Evolutionary conservation across 1,140 invertebrate genomes (phyloP).

Genomic region (Antheraea pernyi): DNA sequence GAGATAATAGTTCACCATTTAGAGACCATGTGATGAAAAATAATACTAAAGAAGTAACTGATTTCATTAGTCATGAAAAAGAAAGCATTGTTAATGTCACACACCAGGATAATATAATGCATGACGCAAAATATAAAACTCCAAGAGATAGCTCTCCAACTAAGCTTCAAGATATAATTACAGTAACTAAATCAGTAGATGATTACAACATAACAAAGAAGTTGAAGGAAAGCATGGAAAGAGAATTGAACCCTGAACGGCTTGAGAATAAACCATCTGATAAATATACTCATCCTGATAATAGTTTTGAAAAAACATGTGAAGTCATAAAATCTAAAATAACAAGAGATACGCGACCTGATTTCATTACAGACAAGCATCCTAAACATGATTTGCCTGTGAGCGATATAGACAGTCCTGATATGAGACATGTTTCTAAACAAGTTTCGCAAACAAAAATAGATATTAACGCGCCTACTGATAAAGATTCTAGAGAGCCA

Average conservation of each 20-base stretch:
- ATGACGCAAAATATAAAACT: conserved; percentile 25
- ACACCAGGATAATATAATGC: neutral
- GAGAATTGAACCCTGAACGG: neutral
- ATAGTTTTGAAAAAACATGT: neutral
- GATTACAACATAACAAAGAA: neutral
- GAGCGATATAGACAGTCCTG: conserved; percentile 7
- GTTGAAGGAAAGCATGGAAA: conserved; percentile 20
- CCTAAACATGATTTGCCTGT: neutral
- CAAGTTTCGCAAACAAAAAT: neutral
- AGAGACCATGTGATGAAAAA: conserved; percentile 26
- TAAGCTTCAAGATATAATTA: conserved; percentile 41
- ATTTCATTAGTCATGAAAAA: conserved; percentile 40
- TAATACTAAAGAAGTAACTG: conserved; percentile 30
- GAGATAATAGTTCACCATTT: conserved; percentile 32
- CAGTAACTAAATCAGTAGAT: neutral
- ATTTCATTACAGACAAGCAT: neutral
- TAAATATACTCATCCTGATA: conserved; percentile 1
- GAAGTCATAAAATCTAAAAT: neutral
- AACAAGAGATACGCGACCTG: neutral
- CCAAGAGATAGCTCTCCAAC: conserved; percentile 46
- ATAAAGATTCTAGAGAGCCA: conserved; percentile 12
- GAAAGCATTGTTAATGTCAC: conserved; percentile 19
- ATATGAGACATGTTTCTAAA: conserved; percentile 4
- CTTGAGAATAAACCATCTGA: conserved; percentile 8
- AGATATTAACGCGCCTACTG: conserved; percentile 3